Conservation (phyloP, 2,113 vertebrate species). For the Benitochromis conjunctus region DNA sequence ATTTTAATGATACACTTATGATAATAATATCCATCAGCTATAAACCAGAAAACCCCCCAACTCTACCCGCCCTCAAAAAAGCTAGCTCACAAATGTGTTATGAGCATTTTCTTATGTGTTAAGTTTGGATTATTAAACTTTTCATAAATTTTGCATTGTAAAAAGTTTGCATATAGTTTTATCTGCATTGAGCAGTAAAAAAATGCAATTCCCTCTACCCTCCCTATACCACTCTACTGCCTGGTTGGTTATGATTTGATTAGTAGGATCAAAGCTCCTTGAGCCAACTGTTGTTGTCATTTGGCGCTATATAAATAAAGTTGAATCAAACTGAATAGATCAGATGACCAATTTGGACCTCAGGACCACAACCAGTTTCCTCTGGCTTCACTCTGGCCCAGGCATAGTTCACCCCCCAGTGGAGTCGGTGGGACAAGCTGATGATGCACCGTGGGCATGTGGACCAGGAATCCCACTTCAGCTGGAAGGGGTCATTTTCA, state of each 20-base stretch:
- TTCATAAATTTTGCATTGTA: not conserved
- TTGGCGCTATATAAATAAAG: not conserved
- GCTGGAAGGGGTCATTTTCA: not conserved
- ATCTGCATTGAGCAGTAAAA: not conserved
- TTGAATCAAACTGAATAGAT: accelerated
- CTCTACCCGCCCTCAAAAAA: accelerated
- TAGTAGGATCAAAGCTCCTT: accelerated
- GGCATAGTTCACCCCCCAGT: too few species aligned
- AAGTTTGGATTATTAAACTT: not conserved
- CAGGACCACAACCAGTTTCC: not conserved
- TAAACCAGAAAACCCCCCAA: not conserved
- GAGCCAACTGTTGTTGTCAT: not conserved
- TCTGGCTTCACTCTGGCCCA: not conserved
- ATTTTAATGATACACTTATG: too few species aligned
- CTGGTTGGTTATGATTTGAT: not conserved
- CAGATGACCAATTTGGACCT: not conserved
- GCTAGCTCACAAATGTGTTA: not conserved
- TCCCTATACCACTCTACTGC: too few species aligned
- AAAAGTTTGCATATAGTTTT: not conserved
- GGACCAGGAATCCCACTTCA: not conserved
- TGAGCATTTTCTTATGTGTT: not conserved
- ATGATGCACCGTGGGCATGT: not conserved
- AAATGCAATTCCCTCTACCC: not conserved
- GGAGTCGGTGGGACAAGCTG: accelerated
- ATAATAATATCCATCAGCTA: too few species aligned